Evolutionary conservation across 2,113 vertebrate genomes (phyloP).

Genomic region (Malurus alboscapulatus): DNA sequence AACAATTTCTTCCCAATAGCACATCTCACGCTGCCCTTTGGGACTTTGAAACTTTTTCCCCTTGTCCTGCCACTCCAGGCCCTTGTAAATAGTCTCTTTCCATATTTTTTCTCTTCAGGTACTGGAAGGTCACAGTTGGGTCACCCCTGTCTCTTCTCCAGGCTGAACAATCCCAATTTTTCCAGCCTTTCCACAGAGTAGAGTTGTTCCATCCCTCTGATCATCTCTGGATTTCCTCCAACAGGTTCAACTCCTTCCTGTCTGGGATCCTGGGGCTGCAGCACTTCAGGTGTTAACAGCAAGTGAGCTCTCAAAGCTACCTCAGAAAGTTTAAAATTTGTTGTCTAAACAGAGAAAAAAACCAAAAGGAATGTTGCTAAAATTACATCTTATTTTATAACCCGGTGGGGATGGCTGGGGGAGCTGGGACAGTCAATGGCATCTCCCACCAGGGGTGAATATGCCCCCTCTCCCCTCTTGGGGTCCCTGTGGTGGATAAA

Average conservation of each 20-base stretch:
- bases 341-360: not conserved
- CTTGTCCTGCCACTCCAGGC: not conserved
- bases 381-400: not conserved
- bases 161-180: not conserved
- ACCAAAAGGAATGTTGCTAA: not conserved
- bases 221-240: not conserved
- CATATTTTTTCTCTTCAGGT: not conserved
- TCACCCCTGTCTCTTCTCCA: not conserved
- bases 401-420: not conserved
- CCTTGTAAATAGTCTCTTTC: not conserved
- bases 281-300: not conserved
- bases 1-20: not conserved
- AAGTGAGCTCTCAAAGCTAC: not conserved
- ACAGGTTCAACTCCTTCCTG: not conserved
- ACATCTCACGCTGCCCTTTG: not conserved
- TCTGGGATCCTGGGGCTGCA: not conserved
- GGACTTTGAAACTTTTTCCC: not conserved
- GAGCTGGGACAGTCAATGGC: not conserved
- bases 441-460: not conserved
- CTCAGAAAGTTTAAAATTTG: not conserved
- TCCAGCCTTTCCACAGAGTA: not conserved
- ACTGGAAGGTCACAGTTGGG: not conserved
- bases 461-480: not conserved
- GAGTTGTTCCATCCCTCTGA: not conserved
- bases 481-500: not conserved